Evolutionary conservation across 2,113 vertebrate species (phyloP).

Genomic region (Macroglossus sobrinus): DNA sequence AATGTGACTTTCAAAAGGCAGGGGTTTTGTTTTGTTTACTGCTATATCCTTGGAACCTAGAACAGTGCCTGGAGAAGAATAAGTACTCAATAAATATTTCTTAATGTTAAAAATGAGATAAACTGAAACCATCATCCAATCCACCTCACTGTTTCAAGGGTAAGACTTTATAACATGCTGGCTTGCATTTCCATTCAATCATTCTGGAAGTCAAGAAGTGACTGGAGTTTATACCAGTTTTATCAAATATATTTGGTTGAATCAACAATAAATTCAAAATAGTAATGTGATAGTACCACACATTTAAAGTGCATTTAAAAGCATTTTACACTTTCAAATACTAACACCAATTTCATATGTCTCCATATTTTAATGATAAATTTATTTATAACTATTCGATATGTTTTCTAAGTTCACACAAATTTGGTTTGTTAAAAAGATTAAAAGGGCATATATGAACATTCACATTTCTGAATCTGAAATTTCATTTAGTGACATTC

Average conservation of each 20-base stretch:
- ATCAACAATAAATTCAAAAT: constrained; percentile 1
- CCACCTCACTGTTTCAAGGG: not conserved
- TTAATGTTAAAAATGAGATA: not conserved
- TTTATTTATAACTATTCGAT: not conserved
- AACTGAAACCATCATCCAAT: not conserved
- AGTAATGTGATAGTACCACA: not conserved
- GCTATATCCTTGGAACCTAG: too few relatives aligned
- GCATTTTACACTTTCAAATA: not conserved
- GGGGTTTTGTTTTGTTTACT: not conserved
- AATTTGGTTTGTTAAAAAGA: constrained; percentile 5
- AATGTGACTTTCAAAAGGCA: not conserved
- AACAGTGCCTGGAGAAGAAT: not conserved
- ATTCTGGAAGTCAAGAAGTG: not conserved
- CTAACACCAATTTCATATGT: not conserved
- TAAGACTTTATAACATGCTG: not conserved
- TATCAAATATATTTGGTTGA: not conserved
- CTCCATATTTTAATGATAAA: not conserved
- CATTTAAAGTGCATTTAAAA: not conserved
- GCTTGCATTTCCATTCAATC: not conserved
- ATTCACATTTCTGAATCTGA: constrained; percentile 73
- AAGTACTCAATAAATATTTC: not conserved
- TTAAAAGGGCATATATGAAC: constrained; percentile 53
- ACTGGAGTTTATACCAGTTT: not conserved
- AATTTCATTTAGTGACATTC: constrained; percentile 77
- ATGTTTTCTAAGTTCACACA: not conserved